These are phyloP conservation scores for Procambarus clarkii DNA, from an alignment of 1,140 invertebrate genomes.

Conservation along the genomic window DNA sequence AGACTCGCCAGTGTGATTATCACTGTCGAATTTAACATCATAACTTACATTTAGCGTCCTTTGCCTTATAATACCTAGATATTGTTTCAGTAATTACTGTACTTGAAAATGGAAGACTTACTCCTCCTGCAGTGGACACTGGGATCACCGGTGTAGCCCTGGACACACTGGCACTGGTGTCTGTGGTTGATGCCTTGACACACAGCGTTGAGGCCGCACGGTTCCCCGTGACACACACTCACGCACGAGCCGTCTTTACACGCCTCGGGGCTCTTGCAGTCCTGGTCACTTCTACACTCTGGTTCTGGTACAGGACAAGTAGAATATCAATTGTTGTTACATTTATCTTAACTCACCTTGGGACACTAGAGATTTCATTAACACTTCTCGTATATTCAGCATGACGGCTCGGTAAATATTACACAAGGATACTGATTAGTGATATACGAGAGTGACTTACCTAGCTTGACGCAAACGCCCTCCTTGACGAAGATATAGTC, in stretches of 20 bases:
- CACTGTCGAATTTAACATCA: too few species aligned
- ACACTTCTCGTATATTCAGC: too few species aligned
- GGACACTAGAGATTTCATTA: too few species aligned
- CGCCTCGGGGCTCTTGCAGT: constrained; percentile 84
- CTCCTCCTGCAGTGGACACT: constrained; percentile 84
- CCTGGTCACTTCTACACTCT: constrained; percentile 83
- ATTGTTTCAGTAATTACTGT: too few species aligned
- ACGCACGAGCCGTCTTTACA: constrained; percentile 86
- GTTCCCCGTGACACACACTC: constrained; percentile 85
- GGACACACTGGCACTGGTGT: constrained; percentile 86
- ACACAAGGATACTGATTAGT: background rate
- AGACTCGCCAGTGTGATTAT: too few species aligned
- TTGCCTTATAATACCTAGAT: too few species aligned
- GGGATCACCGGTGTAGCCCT: constrained; percentile 88
- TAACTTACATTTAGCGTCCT: too few species aligned
- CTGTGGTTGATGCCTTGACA: constrained; percentile 86
- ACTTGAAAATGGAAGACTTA: constrained; percentile 70
- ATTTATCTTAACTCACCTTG: too few species aligned
- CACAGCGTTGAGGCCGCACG: constrained; percentile 89
- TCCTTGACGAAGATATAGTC: constrained; percentile 80
- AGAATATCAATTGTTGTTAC: background rate
- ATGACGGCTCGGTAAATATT: too few species aligned
- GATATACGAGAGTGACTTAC: constrained; percentile 78
- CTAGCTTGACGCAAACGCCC: constrained; percentile 83
- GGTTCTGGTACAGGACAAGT: constrained; percentile 73